Evolutionary conservation across 2,797 vertebrate genomes (phyloP).

Genomic region (Odontamblyopus rebecca): DNA sequence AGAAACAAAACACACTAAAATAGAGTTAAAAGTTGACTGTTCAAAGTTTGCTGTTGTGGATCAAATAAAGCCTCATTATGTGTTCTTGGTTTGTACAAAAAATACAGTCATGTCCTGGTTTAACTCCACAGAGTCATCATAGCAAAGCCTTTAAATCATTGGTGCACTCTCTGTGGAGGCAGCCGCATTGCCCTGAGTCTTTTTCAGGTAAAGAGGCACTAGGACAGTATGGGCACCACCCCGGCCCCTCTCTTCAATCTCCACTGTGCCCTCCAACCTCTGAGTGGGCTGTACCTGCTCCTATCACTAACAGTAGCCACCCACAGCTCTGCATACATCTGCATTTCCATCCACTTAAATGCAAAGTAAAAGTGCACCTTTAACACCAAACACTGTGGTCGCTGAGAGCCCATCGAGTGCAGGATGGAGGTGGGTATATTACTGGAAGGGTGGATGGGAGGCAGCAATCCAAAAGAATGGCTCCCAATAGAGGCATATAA

Average conservation of each 20-base stretch:
- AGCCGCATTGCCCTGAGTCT: constrained; percentile 67
- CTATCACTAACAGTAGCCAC: constrained; percentile 82
- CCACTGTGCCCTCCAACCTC: constrained; percentile 69
- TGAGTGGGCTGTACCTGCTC: constrained; percentile 72
- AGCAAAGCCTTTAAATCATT: not conserved
- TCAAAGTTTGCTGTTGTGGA: not conserved
- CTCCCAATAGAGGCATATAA: constrained; percentile 66
- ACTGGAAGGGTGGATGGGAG: constrained; percentile 72
- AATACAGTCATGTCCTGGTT: not conserved
- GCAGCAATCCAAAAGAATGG: constrained; percentile 72
- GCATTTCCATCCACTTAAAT: constrained; percentile 81
- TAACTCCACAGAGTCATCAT: not conserved
- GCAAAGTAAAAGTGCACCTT: constrained; percentile 81
- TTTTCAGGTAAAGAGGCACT: constrained; percentile 77
- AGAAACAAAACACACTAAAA: not conserved
- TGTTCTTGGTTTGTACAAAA: not conserved
- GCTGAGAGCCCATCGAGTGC: constrained; percentile 69
- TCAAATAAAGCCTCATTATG: not conserved
- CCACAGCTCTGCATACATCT: constrained; percentile 72
- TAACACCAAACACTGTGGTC: constrained; percentile 73
- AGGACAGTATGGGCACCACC: constrained; percentile 75
- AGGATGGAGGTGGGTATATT: constrained; percentile 74
- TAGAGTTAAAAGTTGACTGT: not conserved
- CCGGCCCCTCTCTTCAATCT: constrained; percentile 70
- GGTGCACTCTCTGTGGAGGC: constrained; percentile 59